Conservation (phyloP, 1,140 invertebrate genomes). For the Drosophila truncata region DNA sequence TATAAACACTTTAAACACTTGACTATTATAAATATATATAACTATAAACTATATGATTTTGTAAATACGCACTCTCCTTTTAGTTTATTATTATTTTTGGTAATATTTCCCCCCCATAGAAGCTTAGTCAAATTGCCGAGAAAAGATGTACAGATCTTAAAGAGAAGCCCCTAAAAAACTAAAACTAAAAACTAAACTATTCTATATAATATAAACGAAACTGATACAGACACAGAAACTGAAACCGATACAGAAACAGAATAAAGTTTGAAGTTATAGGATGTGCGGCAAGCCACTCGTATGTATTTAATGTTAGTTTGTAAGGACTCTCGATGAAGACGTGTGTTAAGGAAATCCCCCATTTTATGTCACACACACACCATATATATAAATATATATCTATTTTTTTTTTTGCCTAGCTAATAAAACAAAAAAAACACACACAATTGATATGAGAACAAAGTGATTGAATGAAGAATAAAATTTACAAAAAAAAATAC, state of each 20-base stretch:
- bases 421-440: slow-evolving; percentile 61
- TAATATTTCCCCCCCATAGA: slow-evolving; percentile 41
- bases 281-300: slow-evolving; percentile 31
- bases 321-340: slow-evolving; percentile 42
- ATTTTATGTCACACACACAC: slow-evolving; percentile 8
- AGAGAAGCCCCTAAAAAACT: slow-evolving; percentile 38
- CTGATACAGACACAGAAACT: slow-evolving; percentile 16
- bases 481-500: slow-evolving; percentile 45
- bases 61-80: slow-evolving; percentile 5
- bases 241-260: slow-evolving; percentile 15
- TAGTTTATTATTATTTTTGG: slow-evolving; percentile 14
- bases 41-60: slow-evolving; percentile 14
- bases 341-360: slow-evolving; percentile 47
- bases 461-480: slow-evolving; percentile 80
- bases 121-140: slow-evolving; percentile 76
- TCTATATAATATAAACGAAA: slow-evolving; percentile 28
- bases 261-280: slow-evolving; percentile 35
- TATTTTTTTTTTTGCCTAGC: slow-evolving; percentile 72
- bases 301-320: slow-evolving; percentile 75
- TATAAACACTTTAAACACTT: slow-evolving; percentile 2
- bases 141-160: slow-evolving; percentile 35
- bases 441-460: slow-evolving; percentile 74
- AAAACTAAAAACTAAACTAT: slow-evolving; percentile 41
- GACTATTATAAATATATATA: slow-evolving; percentile 5
- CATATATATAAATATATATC: too few species aligned